Conservation (phyloP, 1,140 invertebrate genomes). For the Mycetomoellerius zeteki region DNA sequence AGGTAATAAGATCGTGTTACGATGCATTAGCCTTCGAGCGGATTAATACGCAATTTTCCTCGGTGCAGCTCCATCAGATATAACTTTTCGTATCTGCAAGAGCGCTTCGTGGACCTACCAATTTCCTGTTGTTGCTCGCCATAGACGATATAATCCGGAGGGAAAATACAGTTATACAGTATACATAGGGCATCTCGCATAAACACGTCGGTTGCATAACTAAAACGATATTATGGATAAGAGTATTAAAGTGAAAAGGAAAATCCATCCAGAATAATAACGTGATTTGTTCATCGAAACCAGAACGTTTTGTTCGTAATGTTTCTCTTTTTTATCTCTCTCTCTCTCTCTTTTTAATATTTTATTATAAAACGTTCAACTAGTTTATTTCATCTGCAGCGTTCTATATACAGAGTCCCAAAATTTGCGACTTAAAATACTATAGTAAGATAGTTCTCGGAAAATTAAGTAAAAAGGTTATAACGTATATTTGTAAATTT, state of each 20-base stretch:
- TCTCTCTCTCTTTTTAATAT: conserved; percentile 12
- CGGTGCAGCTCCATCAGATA: conserved; percentile 39
- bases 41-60: conserved; percentile 67
- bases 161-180: background rate
- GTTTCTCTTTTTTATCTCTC: background rate
- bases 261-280: background rate
- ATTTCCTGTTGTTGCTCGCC: conserved; percentile 57
- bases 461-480: no score
- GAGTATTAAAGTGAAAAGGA: background rate
- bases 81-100: conserved; percentile 51
- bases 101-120: conserved; percentile 37
- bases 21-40: conserved; percentile 55
- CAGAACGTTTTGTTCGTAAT: background rate
- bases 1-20: conserved; percentile 59
- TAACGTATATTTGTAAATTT: no score
- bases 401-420: background rate
- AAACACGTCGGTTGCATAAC: conserved; percentile 29
- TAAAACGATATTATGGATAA: conserved; percentile 21
- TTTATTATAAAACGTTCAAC: background rate
- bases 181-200: background rate
- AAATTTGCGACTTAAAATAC: no score
- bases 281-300: background rate
- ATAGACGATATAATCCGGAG: conserved; percentile 26
- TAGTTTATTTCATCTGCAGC: conserved; percentile 26
- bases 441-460: no score